Evolutionary conservation across 2,797 vertebrate genomes (phyloP).

Genomic region (Myoxocephalus aenaeus): DNA sequence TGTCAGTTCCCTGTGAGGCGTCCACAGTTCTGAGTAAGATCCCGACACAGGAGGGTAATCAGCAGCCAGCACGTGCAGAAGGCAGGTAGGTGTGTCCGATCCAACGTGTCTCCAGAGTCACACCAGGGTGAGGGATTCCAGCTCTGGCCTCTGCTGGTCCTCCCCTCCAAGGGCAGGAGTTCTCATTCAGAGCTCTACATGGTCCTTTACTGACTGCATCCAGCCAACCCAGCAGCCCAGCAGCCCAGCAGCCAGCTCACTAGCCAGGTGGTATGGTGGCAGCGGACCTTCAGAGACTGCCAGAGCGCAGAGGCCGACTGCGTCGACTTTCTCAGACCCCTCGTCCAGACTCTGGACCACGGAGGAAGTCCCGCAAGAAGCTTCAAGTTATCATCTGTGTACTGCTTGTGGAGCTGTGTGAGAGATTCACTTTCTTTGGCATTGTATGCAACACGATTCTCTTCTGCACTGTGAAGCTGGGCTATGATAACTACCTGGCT

Average conservation of each 20-base stretch:
- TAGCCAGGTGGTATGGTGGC: slow-evolving; percentile 71
- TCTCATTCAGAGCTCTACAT: slow-evolving; percentile 24
- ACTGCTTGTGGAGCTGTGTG: slow-evolving; percentile 92
- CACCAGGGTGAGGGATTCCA: slow-evolving; percentile 85
- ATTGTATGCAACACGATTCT: slow-evolving; percentile 95
- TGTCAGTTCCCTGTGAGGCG: slow-evolving; percentile 53
- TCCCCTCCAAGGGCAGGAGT: not conserved
- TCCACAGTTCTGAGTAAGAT: slow-evolving; percentile 53
- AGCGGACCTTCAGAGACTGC: slow-evolving; percentile 47
- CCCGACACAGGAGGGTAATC: slow-evolving; percentile 41
- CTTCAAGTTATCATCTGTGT: slow-evolving; percentile 87
- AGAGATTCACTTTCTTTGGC: slow-evolving; percentile 93
- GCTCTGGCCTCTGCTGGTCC: slow-evolving; percentile 53
- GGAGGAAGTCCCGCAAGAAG: slow-evolving; percentile 79
- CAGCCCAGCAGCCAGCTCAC: slow-evolving; percentile 48
- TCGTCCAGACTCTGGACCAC: slow-evolving; percentile 26
- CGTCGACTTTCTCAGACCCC: slow-evolving; percentile 41
- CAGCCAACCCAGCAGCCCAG: slow-evolving; percentile 40
- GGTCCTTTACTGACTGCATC: not conserved
- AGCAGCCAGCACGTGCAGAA: slow-evolving; percentile 55
- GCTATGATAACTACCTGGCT: slow-evolving; percentile 89
- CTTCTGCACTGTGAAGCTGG: slow-evolving; percentile 91
- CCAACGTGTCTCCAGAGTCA: slow-evolving; percentile 66
- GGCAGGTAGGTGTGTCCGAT: slow-evolving; percentile 36
- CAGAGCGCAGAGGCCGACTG: slow-evolving; percentile 38